Conservation (phyloP, 2,113 vertebrate genomes). For the Dicerorhinus sumatrensis region DNA sequence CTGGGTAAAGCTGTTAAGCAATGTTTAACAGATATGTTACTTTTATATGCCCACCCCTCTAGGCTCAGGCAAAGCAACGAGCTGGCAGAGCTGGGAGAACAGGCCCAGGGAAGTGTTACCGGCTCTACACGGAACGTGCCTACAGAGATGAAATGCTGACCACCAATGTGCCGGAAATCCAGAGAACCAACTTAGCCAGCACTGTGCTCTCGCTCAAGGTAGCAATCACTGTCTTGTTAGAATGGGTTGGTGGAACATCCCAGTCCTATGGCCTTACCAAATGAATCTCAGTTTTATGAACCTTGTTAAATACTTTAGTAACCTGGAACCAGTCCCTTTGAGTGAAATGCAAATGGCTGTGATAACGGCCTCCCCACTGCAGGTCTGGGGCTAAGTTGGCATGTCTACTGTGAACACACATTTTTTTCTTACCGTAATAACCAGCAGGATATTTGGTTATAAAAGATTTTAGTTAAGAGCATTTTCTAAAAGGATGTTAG, state of each 20-base stretch:
- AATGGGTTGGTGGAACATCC: neutral
- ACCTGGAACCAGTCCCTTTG: neutral
- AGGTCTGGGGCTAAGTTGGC: neutral
- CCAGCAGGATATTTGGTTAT: conserved; percentile 44
- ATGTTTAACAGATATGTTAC: neutral
- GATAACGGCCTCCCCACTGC: neutral
- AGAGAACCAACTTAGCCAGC: conserved; percentile 98
- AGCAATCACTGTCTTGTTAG: neutral
- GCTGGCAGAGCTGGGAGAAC: conserved; percentile 97
- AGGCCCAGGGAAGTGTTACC: conserved; percentile 96
- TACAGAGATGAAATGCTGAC: conserved; percentile 99
- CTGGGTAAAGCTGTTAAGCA: neutral
- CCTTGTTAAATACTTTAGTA: neutral
- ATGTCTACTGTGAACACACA: neutral
- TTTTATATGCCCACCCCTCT: neutral
- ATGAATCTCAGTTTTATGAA: conserved; percentile 45
- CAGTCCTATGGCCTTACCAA: neutral
- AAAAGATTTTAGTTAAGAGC: conserved; percentile 5
- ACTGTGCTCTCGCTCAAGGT: conserved; percentile 99
- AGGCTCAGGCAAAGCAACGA: conserved; percentile 98
- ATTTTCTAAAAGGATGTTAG: conserved; percentile 61
- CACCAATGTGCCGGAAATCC: conserved; percentile 98
- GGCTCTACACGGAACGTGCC: conserved; percentile 97
- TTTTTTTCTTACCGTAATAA: conserved; percentile 25
- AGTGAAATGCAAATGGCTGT: neutral